Base-by-base conservation (phyloP, 2,888 invertebrate genomes). In the Limnephilus auricula region DNA sequence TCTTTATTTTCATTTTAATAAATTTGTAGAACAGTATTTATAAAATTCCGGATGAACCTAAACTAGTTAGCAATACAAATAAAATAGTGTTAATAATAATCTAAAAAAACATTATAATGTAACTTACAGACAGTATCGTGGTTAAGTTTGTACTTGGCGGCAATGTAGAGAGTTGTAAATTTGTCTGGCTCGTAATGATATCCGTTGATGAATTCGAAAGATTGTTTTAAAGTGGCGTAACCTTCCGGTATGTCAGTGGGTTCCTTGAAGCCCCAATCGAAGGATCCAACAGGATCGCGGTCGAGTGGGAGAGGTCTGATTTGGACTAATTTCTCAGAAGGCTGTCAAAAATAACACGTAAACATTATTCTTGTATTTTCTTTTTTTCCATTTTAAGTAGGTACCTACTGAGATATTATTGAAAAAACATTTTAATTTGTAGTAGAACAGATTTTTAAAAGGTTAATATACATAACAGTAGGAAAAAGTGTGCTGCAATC, bases 181-280 rank as follows among this genome's bases (percentile, higher is more conserved):
- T 94, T 94, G n/a, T 94, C 94, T 0, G 97, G 96, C 93, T 97
- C 95, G 1, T 94, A 93, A 92, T 95, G 95, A 94, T 97, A 95
- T 88, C 96, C 95, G 0, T 95, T 94, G n/a, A 98, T 95, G 93
- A 98, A 96, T 92, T 96, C 94, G 84, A 97, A 93, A 0, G 96
- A 96, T 93, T 96, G 96, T 50, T 95, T 94, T 87, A 98, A 94
- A 1, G 97, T 96, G 90, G 96, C 95, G 94, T 95, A 96, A 6
- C 98, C 98, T 4, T 94, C 93, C 2, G 96, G 94, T 2, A 97
- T 94, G 15, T 94, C 94, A 0, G 94, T 93, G 2, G 97, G 96
- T 94, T 97, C 97, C 93, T 95, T 94, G 93, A 96, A 96, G 0
- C 97, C 97, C 94, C 95, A 97, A 93, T 96, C 96, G 93, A 95